Percentiles rank a stretch among this genome's conserved stretches.
Conservation (phyloP, 2,888 invertebrate genomes). For the Drosophila dives region DNA sequence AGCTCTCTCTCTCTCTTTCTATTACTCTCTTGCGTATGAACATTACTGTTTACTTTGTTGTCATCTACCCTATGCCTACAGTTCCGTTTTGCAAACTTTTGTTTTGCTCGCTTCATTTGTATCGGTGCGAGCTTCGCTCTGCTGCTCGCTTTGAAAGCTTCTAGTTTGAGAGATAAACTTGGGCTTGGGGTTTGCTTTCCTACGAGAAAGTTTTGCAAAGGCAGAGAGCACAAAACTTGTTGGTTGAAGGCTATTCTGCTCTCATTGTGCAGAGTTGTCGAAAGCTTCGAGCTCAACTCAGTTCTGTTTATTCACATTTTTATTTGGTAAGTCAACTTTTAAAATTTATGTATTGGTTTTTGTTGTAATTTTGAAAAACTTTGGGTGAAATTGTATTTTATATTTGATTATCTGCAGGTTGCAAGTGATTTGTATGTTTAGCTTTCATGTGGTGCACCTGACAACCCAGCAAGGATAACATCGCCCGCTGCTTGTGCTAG, state of each 20-base stretch:
- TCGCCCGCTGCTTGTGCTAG: conserved; percentile 29
- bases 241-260: conserved; percentile 62
- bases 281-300: background rate
- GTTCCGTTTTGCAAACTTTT: conserved; percentile 55
- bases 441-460: conserved; percentile 11
- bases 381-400: too few species aligned
- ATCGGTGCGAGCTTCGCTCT: conserved; percentile 31
- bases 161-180: conserved; percentile 9
- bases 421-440: background rate
- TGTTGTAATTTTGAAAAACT: background rate
- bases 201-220: conserved; percentile 27
- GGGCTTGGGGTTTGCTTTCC: conserved; percentile 25
- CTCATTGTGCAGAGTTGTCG: conserved; percentile 51
- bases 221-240: conserved; percentile 65
- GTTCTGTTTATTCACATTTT: background rate
- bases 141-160: conserved; percentile 30
- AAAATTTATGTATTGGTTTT: background rate
- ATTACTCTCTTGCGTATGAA: conserved; percentile 16
- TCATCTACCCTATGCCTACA: conserved; percentile 30
- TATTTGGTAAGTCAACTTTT: background rate
- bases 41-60: conserved; percentile 57
- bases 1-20: conserved; percentile 4
- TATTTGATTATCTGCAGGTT: background rate
- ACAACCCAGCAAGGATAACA: conserved; percentile 52
- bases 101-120: conserved; percentile 74